Evolutionary conservation across 2,797 vertebrate genomes (phyloP).

Genomic region (Podargus strigoides): DNA sequence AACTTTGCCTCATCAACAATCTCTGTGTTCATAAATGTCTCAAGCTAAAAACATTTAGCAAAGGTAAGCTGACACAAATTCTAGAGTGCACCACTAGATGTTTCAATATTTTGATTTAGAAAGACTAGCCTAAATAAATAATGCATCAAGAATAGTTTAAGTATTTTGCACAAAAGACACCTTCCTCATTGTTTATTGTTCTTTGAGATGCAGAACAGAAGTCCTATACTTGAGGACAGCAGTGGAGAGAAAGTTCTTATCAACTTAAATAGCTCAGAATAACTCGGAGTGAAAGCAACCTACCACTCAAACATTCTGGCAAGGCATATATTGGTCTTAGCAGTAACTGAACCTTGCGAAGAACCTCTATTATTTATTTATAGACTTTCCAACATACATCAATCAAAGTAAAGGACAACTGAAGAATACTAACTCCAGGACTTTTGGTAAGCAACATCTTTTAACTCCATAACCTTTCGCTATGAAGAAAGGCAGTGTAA

Average conservation of each 20-base stretch:
- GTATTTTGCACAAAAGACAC: neutral
- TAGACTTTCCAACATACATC: neutral
- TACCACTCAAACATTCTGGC: neutral
- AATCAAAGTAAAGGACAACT: conserved; percentile 23
- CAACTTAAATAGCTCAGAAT: neutral
- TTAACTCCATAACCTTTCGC: neutral
- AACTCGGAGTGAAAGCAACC: neutral
- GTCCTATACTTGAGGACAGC: neutral
- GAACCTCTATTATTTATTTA: conserved; percentile 46
- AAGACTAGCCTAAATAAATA: conserved; percentile 30
- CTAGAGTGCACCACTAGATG: neutral
- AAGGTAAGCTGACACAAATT: neutral
- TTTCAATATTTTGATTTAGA: conserved; percentile 18
- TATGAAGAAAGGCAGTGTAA: neutral
- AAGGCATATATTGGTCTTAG: neutral
- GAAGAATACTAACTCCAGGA: neutral
- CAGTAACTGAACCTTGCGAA: conserved; percentile 29
- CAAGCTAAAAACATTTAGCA: neutral
- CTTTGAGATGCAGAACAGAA: neutral
- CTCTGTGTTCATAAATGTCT: neutral
- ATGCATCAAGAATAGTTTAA: neutral
- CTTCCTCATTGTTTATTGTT: neutral
- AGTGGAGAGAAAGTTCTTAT: neutral
- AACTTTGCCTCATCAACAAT: conserved; percentile 12
- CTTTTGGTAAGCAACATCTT: neutral